Evolutionary conservation across 1,140 invertebrate genomes (phyloP), one percentile per base, ranked within the genome.

Genomic region (Drosophila cardini): DNA sequence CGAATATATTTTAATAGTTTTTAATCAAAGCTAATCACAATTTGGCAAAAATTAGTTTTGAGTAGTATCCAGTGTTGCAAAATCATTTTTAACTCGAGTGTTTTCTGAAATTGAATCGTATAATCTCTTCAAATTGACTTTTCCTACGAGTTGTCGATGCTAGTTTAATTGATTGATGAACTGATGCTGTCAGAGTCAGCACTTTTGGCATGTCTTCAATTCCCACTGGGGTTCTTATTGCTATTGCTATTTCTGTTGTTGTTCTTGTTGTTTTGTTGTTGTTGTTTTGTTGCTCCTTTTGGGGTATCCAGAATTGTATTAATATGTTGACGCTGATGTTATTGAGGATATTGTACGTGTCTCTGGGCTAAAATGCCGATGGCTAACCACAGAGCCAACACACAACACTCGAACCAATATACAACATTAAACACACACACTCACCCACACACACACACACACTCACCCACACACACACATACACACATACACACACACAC

Each of bases 291-390:
- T 26, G 21, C 5, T 26, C 21, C 21, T 26, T 26, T 26, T 26
- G 2, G 21, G 21, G 21, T 21, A 26, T 9, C 30, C 8, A 13
- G 43, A 61, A 30, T 50, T 32, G 53, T 30, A 57, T 53, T 72
- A 72, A 58, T 67, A 67, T 72, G 53, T 72, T 72, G 53, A 53
- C 63, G 55, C 46, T 72, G 70, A 58, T 72, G 53, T 72, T 64
- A 55, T 72, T 53, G 48, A 30, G 53, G 16, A 72, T 72, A 68
- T 50, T 36, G 38, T 45, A 57, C 45, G 53, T 58, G 62, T 57
- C 63, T 48, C n/a, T 45, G 43, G 42, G 32, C 53, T 2, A 21
- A 26, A 48, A 38, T 40, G 69, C 69, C 43, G 10, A 18, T 18
- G 43, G 60, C 36, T n/a, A 48, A 34, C 57, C 36, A 9, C 53